Evolutionary conservation across 2,113 vertebrate species (phyloP), one percentile per base, ranked within the genome.

Genomic region (Zeus faber): DNA sequence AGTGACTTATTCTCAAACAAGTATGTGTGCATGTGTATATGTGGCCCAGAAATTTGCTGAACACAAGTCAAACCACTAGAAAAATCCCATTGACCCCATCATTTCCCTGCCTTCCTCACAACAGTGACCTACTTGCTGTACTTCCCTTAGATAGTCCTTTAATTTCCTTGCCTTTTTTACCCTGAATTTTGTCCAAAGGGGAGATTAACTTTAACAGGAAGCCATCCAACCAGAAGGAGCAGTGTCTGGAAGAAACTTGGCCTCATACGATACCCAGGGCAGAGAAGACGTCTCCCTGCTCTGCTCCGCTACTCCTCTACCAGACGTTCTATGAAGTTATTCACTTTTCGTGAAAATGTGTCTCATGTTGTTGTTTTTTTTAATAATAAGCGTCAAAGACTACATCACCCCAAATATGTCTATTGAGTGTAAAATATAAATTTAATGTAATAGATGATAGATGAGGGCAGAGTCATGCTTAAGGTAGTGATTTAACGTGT

Each of bases 181-280:
- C 63, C 49, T 60, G 39, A 75, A 47, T 55, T 77, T 37, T 72
- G 64, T 74, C 73, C 54, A 75, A 72, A 70, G 62, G 67, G 51
- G 22, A 62, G 63, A 63, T 62, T 79, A 62, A 70, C 58, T 62
- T 46, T 52, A 68, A 45, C 25, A 55, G 1, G 5, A 25, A 37
- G 75, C 58, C 62, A 80, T 56, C 54, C 74, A 79, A 71, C 72
- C 72, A 75, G 75, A 80, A 76, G 65, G 56, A 80, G 68, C 40
- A 44, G 45, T 61, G 63, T 74, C 74, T 81, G 64, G 66, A 39
- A 70, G 67, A 76, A 48, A 62, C 57, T 60, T 72, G 68, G 58
- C 62, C 64, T 71, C 61, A 54, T 54, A 41, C 33, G 52, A 49
- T 45, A 71, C 65, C 53, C 61, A 65, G 39, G 54, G 54, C 40